A percentile compares a stretch with the other conserved stretches of the same genome.
Evolutionary conservation across 30 jellyfish, hydroid and myxozoan species (phyloP).

Genomic region (Chrysaora quinquecirrha): DNA sequence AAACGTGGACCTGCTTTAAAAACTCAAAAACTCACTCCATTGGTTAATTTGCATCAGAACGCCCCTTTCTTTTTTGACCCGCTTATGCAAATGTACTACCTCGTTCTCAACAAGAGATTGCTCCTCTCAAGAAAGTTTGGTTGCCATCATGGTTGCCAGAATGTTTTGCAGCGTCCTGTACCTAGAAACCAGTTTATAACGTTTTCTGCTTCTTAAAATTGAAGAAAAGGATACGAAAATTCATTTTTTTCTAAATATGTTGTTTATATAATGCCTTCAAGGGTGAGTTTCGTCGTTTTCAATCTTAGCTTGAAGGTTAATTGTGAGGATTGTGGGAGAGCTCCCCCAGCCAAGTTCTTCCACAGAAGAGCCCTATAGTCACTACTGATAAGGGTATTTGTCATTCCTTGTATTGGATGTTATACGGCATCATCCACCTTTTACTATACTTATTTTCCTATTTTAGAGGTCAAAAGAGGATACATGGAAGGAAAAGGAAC

Average conservation of each 20-base stretch:
- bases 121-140: too few relatives aligned
- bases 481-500: constrained; percentile 80
- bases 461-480: constrained; percentile 71
- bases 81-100: too few relatives aligned
- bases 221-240: too few relatives aligned
- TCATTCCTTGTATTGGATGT: neutral
- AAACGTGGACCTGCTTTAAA: too few relatives aligned
- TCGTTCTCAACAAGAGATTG: too few relatives aligned
- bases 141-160: constrained; percentile 12
- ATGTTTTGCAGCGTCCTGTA: neutral
- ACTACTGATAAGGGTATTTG: constrained; percentile 5
- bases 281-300: constrained; percentile 27
- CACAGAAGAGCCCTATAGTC: too few relatives aligned
- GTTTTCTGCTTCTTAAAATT: too few relatives aligned
- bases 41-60: too few relatives aligned
- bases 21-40: too few relatives aligned
- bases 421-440: neutral
- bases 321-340: too few relatives aligned
- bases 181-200: neutral
- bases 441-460: neutral
- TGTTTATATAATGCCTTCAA: constrained; percentile 19
- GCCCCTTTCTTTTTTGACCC: too few relatives aligned
- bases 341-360: too few relatives aligned
- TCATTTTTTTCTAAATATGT: neutral
- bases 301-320: neutral